Evolutionary conservation across 92 coral and sea anemone species (phyloP).

Genomic region (Parazoanthus swiftii): DNA sequence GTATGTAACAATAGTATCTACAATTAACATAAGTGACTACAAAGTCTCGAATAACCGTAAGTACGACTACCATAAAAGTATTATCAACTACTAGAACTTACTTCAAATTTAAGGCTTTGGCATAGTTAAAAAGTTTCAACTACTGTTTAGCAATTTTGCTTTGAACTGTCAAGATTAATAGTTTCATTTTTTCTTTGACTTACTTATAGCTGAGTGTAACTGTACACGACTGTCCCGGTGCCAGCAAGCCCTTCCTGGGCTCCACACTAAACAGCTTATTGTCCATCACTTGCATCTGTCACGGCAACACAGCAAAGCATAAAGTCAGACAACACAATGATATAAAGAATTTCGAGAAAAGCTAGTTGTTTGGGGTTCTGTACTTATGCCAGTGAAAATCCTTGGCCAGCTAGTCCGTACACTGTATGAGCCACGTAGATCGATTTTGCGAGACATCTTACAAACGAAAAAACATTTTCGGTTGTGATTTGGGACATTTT

Average conservation of each 20-base stretch:
- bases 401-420: too few species aligned
- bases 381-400: too few species aligned
- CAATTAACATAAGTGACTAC: not conserved
- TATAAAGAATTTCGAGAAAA: too few species aligned
- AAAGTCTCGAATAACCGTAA: not conserved
- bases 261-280: slow-evolving; percentile 84
- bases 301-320: not conserved
- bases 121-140: not conserved
- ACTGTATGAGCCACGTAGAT: too few species aligned
- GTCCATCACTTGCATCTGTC: slow-evolving; percentile 96
- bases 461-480: too few species aligned
- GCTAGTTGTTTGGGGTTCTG: too few species aligned
- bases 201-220: slow-evolving; percentile 81
- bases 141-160: not conserved
- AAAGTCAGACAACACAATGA: too few species aligned
- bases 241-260: slow-evolving; percentile 82
- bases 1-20: not conserved
- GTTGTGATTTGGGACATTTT: too few species aligned
- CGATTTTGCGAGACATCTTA: too few species aligned
- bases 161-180: not conserved
- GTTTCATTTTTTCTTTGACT: not conserved
- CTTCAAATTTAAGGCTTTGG: not conserved
- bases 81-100: too few species aligned
- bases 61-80: too few species aligned
- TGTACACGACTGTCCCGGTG: slow-evolving; percentile 79